Conservation (phyloP, 2,797 vertebrate genomes). For the Gambusia yucatana region DNA sequence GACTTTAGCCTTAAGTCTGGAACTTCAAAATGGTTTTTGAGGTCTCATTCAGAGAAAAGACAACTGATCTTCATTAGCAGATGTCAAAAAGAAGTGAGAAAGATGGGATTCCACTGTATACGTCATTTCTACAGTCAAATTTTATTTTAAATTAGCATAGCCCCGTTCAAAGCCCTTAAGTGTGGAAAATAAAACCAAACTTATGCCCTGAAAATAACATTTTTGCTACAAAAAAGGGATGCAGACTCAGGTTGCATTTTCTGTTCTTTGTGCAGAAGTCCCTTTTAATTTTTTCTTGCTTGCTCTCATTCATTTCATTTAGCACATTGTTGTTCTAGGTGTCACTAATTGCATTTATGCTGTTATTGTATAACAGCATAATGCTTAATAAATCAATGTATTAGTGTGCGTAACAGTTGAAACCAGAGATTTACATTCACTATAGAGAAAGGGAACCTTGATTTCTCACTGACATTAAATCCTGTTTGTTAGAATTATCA, state of each 20-base stretch:
- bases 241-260: background rate
- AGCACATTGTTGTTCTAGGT: background rate
- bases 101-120: background rate
- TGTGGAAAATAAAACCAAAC: background rate
- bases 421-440: too few species aligned
- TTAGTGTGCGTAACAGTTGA: background rate
- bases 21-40: background rate
- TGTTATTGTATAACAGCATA: background rate
- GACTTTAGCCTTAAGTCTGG: background rate
- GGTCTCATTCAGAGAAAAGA: background rate
- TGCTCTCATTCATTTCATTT: background rate
- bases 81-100: background rate
- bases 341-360: background rate
- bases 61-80: background rate
- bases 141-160: background rate
- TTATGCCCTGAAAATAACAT: background rate
- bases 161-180: background rate
- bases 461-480: too few species aligned
- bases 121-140: background rate
- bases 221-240: background rate
- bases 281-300: background rate
- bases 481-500: too few species aligned
- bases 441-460: too few species aligned
- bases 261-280: background rate
- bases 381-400: background rate